These are phyloP conservation scores for Hippocampus guttulatus DNA, from an alignment of 2,113 vertebrate genomes.

Conservation along the genomic window DNA sequence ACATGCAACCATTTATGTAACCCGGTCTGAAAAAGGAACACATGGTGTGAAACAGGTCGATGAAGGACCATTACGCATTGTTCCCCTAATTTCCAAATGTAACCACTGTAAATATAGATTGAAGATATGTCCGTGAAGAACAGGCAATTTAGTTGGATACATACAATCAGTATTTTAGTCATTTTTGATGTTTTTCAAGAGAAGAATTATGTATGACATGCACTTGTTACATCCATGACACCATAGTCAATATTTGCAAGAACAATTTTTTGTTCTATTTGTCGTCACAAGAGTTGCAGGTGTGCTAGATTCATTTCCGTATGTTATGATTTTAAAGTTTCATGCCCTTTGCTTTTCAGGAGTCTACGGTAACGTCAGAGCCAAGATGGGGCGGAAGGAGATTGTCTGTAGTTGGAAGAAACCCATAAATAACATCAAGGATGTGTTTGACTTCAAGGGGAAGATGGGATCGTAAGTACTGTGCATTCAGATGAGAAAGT, in stretches of 20 bases:
- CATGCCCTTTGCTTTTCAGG: slow-evolving; percentile 39
- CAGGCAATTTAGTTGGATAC: background rate
- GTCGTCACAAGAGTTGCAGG: too few species aligned
- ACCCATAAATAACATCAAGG: slow-evolving; percentile 83
- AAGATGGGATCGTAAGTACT: slow-evolving; percentile 88
- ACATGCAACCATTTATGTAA: slow-evolving; percentile 52
- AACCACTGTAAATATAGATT: background rate
- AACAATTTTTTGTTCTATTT: too few species aligned
- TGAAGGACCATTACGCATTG: background rate
- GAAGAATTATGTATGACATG: background rate
- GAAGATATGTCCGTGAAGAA: background rate
- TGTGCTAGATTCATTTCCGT: background rate
- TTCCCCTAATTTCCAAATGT: background rate
- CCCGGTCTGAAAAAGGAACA: background rate
- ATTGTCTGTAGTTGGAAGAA: slow-evolving; percentile 88
- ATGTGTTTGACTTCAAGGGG: slow-evolving; percentile 88
- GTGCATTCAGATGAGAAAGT: background rate
- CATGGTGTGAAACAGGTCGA: background rate
- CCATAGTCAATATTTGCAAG: background rate
- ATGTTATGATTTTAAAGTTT: background rate
- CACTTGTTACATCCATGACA: background rate
- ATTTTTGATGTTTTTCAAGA: background rate
- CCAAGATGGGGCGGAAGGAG: slow-evolving; percentile 82
- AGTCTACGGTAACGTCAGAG: slow-evolving; percentile 73
- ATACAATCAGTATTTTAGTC: background rate